Evolutionary conservation across 2,797 vertebrate genomes (phyloP), one percentile per base, ranked within the genome.

Genomic region (Malurus leucopterus): DNA sequence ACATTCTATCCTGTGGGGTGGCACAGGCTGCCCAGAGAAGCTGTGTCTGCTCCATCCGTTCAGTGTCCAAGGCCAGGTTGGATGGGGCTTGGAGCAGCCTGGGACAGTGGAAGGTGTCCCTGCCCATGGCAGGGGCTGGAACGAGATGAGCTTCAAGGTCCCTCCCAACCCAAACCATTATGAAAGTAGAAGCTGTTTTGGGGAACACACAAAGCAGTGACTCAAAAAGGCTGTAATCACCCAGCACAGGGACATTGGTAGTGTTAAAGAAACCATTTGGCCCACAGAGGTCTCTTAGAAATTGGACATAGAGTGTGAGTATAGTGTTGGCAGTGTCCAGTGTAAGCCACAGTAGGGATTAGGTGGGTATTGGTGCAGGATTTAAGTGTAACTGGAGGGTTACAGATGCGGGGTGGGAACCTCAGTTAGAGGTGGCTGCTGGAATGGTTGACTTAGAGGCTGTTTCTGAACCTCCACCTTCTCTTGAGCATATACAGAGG

Each of bases 51-150:
- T 16, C 29, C n/a, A 64, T 32, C 54, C 49, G n/a, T 80, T 36
- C 0, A 68, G 16, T 54, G 34, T 2, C 54, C 26, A 54, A 12
- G 18, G 3, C 54, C 5, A 8, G 41, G 23, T 0, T 73, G 53
- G 29, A 51, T 0, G 0, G 20, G 32, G 27, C 29, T 57, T 26
- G 67, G 47, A 72, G 34, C 47, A 36, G 0, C 53, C 26, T 79
- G 47, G 68, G 18, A 19, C 0, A 12, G 34, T 24, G 34, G 47
- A 5, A 73, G 6, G 4, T 36, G 54, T 73, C 27, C n/a, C 41
- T 79, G 47, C 7, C 13, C 1, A 0, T n/a, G 41, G 47, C 41
- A 36, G 26, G 62, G 13, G 11, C 5, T 22, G 11, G 64, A 8
- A 41, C 0, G 3, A 8, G 30, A 10, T 62, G 36, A 19, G 6